Percentiles rank a stretch among this genome's conserved stretches.
Evolutionary conservation across 2,113 vertebrate genomes (phyloP).

Genomic region (Lycaon pictus): DNA sequence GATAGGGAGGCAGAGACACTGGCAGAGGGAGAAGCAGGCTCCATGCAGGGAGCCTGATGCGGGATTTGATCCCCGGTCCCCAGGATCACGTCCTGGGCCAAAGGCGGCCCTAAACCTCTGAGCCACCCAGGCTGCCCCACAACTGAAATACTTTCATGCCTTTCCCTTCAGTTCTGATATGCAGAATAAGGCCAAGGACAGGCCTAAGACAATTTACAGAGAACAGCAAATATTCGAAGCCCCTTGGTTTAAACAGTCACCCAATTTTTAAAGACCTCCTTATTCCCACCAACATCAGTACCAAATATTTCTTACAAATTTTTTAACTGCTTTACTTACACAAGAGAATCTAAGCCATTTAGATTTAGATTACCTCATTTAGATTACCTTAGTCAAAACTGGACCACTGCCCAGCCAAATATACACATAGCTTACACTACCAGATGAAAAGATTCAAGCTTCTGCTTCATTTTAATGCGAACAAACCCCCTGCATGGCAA

Average conservation of each 20-base stretch:
- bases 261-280: not conserved
- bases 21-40: too few relatives aligned
- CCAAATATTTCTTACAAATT: constrained; percentile 78
- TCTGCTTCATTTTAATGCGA: constrained; percentile 36
- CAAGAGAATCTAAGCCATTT: constrained; percentile 68
- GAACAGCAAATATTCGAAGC: not conserved
- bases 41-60: too few relatives aligned
- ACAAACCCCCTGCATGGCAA: constrained; percentile 27
- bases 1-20: too few relatives aligned
- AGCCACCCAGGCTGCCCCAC: too few relatives aligned
- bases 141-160: not conserved
- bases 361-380: too few relatives aligned
- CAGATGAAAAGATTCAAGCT: not conserved
- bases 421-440: not conserved
- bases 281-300: not conserved
- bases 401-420: constrained; percentile 30
- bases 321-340: constrained; percentile 67
- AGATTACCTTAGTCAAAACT: constrained; percentile 34
- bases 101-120: too few relatives aligned
- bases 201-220: not conserved
- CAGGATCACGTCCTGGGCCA: too few relatives aligned
- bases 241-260: not conserved
- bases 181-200: rapidly evolving
- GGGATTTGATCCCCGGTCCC: too few relatives aligned
- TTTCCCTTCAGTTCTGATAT: not conserved